Evolutionary conservation across 2,113 vertebrate species (phyloP), one percentile per base, ranked within the genome.

Genomic region (Axis porcinus): DNA sequence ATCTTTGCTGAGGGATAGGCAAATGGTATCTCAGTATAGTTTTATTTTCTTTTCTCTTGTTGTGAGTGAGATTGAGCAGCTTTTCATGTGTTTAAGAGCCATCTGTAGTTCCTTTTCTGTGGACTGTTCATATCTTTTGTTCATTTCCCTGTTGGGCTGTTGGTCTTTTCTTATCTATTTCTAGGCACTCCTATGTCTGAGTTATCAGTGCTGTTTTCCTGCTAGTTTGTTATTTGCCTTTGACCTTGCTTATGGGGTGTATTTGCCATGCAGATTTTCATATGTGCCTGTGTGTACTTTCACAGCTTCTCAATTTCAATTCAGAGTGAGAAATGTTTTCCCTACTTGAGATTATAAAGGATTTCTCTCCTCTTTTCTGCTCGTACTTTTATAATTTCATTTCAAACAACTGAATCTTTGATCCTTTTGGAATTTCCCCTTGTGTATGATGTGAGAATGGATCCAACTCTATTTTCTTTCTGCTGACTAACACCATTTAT

Each of bases 341-440:
- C 50, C 8, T 45, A 55, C 19, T 78, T 94, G 74, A 90, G 3
- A n/a, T 58, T 83, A 40, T 82, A 86, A 84, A 95, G 74, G 40
- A 54, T 79, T 36, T 90, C 40, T 52, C 70, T 82, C 52, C n/a
- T 84, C 21, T 92, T 81, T 90, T 70, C n/a, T 94, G n/a, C 64
- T 86, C 27, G 23, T 82, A 27, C n/a, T 96, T 96, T 78, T 36
- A 87, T 52, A 25, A 47, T 84, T 93, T 96, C 62, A 70, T 67
- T 78, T 67, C 30, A 36, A 30, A 87, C 30, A 84, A 30, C 90
- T 54, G 52, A 82, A 78, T 78, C 16, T 25, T 89, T 23, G 57
- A 84, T 87, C 45, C 9, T 97, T 94, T 82, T 87, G 47, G 54
- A 95, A 95, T 96, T 90, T 36, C 15, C 47, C 76, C 16, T 93